phyloP scores from a whole-genome alignment of 2,113 vertebrate genomes.

The Zingel zingel region DNA sequence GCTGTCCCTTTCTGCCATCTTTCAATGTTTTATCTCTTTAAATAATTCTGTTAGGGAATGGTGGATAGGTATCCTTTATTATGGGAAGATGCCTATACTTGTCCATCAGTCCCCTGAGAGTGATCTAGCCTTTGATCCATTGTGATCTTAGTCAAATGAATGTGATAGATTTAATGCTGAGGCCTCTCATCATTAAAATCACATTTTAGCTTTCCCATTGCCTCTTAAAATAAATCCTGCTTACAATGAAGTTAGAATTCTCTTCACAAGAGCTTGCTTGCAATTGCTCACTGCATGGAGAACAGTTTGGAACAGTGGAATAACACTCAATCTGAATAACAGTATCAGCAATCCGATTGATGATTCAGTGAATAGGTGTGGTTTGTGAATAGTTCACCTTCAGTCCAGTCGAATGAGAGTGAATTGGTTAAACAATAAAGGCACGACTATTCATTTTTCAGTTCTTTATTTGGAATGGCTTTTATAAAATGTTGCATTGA shows the following conservation, averaged over 20 bases:
- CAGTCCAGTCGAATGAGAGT: background rate
- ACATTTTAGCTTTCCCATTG: slow-evolving; percentile 8
- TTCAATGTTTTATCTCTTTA: slow-evolving; percentile 33
- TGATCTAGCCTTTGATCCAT: slow-evolving; percentile 62
- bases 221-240: slow-evolving; percentile 9
- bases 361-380: background rate
- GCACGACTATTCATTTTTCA: background rate
- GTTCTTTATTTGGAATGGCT: background rate
- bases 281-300: slow-evolving; percentile 14
- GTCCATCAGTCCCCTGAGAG: slow-evolving; percentile 27
- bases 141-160: slow-evolving; percentile 58
- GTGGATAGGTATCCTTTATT: slow-evolving; percentile 44
- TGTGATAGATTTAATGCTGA: slow-evolving; percentile 40
- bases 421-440: slow-evolving; percentile 15
- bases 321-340: background rate
- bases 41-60: slow-evolving; percentile 37
- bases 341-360: slow-evolving; percentile 1
- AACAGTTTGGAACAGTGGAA: background rate
- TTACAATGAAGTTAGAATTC: background rate
- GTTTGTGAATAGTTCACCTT: background rate
- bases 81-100: slow-evolving; percentile 11
- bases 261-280: background rate
- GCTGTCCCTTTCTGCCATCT: slow-evolving; percentile 18
- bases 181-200: slow-evolving; percentile 49
- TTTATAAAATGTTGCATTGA: slow-evolving; percentile 41